Conservation (phyloP, 2,797 vertebrate genomes). For the Lophura swinhoii region DNA sequence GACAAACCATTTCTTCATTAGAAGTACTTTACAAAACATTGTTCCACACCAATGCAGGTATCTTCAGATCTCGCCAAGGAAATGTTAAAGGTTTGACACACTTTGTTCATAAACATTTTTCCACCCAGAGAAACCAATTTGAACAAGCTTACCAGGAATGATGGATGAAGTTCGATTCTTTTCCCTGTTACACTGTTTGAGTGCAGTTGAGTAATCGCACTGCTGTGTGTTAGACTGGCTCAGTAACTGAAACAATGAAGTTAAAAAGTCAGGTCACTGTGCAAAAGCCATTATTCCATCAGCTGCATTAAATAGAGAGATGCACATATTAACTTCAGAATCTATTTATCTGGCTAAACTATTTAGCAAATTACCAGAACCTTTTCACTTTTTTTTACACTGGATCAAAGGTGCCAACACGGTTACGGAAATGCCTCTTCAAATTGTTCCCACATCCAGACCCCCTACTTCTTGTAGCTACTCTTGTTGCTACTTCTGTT, state of each 20-base stretch:
- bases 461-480: not conserved
- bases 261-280: not conserved
- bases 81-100: not conserved
- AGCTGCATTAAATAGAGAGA: not conserved
- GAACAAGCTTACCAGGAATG: slow-evolving; percentile 86
- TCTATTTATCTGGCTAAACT: not conserved
- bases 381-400: not conserved
- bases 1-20: not conserved
- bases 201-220: slow-evolving; percentile 85
- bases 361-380: not conserved
- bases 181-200: slow-evolving; percentile 88
- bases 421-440: not conserved
- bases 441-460: not conserved
- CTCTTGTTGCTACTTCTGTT: not conserved
- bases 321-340: not conserved
- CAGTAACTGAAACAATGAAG: slow-evolving; percentile 83
- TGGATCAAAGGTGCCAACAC: not conserved
- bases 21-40: not conserved
- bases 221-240: slow-evolving; percentile 84
- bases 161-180: slow-evolving; percentile 90
- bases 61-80: not conserved
- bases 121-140: not conserved
- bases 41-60: not conserved
- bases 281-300: not conserved
- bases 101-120: not conserved